Evolutionary conservation across 2,797 vertebrate genomes (phyloP).

Genomic region (Mormyrops attenuatus): DNA sequence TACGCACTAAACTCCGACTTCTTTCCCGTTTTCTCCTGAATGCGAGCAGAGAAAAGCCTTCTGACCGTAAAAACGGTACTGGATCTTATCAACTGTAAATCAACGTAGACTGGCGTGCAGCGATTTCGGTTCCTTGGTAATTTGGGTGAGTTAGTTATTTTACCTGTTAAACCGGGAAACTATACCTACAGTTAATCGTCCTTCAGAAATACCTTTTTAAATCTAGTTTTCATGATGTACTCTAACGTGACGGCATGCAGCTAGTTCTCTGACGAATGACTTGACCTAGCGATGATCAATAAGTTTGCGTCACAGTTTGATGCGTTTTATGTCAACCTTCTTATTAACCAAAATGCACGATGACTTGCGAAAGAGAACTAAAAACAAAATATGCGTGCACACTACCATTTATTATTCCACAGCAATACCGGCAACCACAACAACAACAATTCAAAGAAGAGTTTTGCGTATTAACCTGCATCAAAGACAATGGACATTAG

Average conservation of each 20-base stretch:
- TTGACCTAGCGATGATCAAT: slow-evolving; percentile 8
- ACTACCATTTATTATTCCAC: not conserved
- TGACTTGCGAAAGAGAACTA: not conserved
- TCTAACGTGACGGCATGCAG: slow-evolving; percentile 24
- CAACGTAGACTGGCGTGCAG: slow-evolving; percentile 22
- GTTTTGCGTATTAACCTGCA: not conserved
- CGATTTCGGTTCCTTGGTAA: slow-evolving; percentile 21
- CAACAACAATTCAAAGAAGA: slow-evolving; percentile 1
- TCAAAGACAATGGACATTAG: not conserved
- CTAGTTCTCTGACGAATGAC: not conserved
- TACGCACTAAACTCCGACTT: slow-evolving; percentile 21
- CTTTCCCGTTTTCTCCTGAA: slow-evolving; percentile 20
- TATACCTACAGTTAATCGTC: not conserved
- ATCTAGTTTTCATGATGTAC: slow-evolving; percentile 5
- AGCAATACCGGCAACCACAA: not conserved
- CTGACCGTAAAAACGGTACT: slow-evolving; percentile 23
- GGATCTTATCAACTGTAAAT: slow-evolving; percentile 30
- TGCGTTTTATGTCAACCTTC: slow-evolving; percentile 9
- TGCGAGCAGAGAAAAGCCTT: slow-evolving; percentile 14
- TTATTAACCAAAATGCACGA: slow-evolving; percentile 4
- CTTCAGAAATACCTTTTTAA: not conserved
- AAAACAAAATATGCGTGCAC: not conserved
- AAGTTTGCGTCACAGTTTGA: slow-evolving; percentile 22
- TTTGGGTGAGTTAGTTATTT: slow-evolving; percentile 37
- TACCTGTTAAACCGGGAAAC: not conserved